These are phyloP conservation scores for Venturia canescens DNA, from an alignment of 1,140 invertebrate genomes.

Conservation along the genomic window DNA sequence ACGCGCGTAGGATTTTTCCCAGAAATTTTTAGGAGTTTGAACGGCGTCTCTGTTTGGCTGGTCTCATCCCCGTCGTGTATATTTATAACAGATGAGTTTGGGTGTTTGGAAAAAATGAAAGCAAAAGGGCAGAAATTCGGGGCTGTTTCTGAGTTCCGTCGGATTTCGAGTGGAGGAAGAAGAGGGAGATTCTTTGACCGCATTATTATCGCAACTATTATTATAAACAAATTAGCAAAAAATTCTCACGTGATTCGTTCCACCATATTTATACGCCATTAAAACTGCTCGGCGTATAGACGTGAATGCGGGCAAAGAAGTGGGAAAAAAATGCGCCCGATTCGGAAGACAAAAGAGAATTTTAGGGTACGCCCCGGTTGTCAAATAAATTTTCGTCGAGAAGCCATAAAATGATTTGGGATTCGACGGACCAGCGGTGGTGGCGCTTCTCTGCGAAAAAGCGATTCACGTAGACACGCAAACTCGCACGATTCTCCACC, in stretches of 20 bases:
- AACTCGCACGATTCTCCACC: background rate
- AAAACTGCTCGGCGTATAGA: background rate
- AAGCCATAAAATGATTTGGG: constrained; percentile 32
- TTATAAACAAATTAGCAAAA: background rate
- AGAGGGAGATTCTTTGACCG: background rate
- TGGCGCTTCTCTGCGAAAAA: constrained; percentile 7
- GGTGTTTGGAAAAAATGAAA: background rate
- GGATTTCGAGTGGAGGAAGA: background rate
- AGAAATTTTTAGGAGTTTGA: constrained; percentile 24
- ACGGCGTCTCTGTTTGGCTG: background rate
- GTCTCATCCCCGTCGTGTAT: background rate
- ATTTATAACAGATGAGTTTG: background rate
- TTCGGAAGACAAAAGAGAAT: constrained; percentile 26
- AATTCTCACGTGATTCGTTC: background rate
- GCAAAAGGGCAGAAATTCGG: background rate
- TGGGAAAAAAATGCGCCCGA: background rate
- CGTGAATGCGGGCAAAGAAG: background rate
- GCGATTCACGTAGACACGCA: too few species aligned
- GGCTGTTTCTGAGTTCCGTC: background rate
- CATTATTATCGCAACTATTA: background rate
- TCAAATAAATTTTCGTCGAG: constrained; percentile 40
- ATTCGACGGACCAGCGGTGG: background rate
- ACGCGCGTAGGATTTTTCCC: constrained; percentile 34
- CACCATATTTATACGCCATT: background rate
- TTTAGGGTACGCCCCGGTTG: constrained; percentile 32